These are phyloP conservation scores for Pogonocherus hispidulus DNA, from an alignment of 2,888 invertebrate species.

Conservation along the genomic window DNA sequence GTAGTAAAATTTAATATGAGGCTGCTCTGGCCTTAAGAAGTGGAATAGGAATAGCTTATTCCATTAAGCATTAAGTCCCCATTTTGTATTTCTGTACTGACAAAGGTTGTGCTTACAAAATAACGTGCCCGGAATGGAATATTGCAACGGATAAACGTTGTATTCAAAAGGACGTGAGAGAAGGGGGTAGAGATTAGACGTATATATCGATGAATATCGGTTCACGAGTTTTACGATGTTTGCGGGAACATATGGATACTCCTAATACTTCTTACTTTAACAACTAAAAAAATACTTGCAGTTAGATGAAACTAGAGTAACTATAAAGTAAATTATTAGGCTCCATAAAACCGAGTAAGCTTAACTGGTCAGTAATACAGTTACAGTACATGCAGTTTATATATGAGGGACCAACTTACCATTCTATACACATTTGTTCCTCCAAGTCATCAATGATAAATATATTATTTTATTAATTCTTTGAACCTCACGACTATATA, in stretches of 20 bases:
- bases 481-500: too few species aligned
- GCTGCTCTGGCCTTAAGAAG: conserved; percentile 57
- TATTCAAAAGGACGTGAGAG: conserved; percentile 22
- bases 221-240: conserved; percentile 5
- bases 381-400: too few species aligned
- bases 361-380: too few species aligned
- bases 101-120: conserved; percentile 58
- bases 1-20: conserved; percentile 61
- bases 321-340: too few species aligned
- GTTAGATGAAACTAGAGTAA: too few species aligned
- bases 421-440: too few species aligned
- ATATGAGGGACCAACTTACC: too few species aligned
- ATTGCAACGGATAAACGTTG: conserved; percentile 45
- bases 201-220: conserved; percentile 35
- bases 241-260: too few species aligned
- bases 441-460: too few species aligned
- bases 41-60: conserved; percentile 53
- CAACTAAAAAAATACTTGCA: neutral
- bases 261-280: too few species aligned
- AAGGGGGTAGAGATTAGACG: conserved; percentile 33
- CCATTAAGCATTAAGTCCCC: conserved; percentile 55
- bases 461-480: too few species aligned
- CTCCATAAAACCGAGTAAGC: too few species aligned
- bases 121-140: conserved; percentile 58
- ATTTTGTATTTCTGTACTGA: conserved; percentile 57